Percentiles rank a stretch among this genome's conserved stretches.
phyloP scores from a whole-genome alignment of 1,140 invertebrate species.

The Trachymyrmex septentrionalis region DNA sequence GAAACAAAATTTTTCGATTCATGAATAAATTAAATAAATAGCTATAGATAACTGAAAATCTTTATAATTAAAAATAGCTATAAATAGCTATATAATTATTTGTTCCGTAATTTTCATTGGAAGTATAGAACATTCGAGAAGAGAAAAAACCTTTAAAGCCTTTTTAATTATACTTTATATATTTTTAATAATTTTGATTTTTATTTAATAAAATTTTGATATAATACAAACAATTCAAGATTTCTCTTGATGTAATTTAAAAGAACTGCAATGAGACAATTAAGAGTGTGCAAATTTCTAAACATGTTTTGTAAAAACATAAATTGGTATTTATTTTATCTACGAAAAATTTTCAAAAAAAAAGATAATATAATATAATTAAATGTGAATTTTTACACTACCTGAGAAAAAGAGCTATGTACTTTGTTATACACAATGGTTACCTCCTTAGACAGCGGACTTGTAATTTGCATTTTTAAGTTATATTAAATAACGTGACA shows the following conservation, averaged over 20 bases:
- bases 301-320: slow-evolving; percentile 25
- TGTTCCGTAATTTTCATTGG: neutral
- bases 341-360: neutral
- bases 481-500: slow-evolving; percentile 21
- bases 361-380: slow-evolving; percentile 7
- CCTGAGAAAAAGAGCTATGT: neutral
- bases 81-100: neutral
- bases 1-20: neutral
- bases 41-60: no score
- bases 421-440: slow-evolving; percentile 35
- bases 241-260: neutral
- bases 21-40: neutral
- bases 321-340: slow-evolving; percentile 31
- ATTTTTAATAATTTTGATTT: no score
- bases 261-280: neutral
- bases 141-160: no score
- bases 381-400: neutral
- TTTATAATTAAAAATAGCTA: slow-evolving; percentile 4
- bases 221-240: neutral
- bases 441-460: slow-evolving; percentile 26
- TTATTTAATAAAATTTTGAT: no score
- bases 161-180: no score
- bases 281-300: neutral
- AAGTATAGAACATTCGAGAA: neutral
- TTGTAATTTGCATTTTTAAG: slow-evolving; percentile 26